phyloP scores from a whole-genome alignment of 2,797 vertebrate genomes.

The Fratercula arctica region DNA sequence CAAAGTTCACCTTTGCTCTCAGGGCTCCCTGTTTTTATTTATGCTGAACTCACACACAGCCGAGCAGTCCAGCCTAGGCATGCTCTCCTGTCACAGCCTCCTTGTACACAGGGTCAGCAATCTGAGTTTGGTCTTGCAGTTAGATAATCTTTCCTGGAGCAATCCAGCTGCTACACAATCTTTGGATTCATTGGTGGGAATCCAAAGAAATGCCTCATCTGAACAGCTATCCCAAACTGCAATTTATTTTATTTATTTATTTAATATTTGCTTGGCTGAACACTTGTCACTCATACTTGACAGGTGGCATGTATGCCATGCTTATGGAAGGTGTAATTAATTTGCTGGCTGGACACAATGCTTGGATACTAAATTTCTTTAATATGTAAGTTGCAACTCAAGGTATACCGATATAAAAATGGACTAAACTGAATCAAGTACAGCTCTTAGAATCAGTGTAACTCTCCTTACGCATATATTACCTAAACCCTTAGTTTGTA shows the following conservation, averaged over 20 bases:
- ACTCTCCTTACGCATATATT: not conserved
- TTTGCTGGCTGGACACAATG: not conserved
- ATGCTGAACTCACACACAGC: not conserved
- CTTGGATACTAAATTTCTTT: not conserved
- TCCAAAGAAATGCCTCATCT: not conserved
- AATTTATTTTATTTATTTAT: not conserved
- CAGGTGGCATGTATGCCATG: not conserved
- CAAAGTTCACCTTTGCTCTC: not conserved
- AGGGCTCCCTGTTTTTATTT: not conserved
- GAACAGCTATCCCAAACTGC: not conserved
- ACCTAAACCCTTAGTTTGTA: not conserved
- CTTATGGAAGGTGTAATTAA: not conserved
- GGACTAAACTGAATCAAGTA: not conserved
- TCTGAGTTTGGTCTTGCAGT: not conserved
- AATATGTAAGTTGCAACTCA: not conserved
- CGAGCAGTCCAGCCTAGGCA: not conserved
- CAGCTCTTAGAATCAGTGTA: not conserved
- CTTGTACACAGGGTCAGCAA: not conserved
- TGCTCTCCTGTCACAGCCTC: not conserved
- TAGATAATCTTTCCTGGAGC: not conserved
- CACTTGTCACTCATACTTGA: not conserved
- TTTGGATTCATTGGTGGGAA: not conserved
- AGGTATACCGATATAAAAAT: not conserved
- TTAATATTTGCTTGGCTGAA: not conserved
- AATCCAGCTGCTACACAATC: not conserved